phyloP scores from a whole-genome alignment of 1,140 invertebrate species.

The Charaxes varanes region DNA sequence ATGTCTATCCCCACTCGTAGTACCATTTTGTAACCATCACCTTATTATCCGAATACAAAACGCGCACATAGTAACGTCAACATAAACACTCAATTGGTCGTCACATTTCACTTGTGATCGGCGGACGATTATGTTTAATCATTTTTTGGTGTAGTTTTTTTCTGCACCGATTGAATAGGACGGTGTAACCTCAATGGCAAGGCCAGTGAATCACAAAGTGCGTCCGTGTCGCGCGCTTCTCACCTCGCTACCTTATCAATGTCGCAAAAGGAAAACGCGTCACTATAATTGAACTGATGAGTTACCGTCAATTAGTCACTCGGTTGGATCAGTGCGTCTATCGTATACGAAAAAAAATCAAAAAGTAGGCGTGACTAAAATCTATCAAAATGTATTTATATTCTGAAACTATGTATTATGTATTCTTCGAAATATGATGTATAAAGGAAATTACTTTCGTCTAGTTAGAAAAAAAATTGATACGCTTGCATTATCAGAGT shows the following conservation, averaged over 20 bases:
- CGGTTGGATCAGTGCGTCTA: not conserved
- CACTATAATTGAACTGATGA: constrained; percentile 10
- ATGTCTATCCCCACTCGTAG: not conserved
- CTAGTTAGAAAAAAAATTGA: no score
- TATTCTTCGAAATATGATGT: no score
- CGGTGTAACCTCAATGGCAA: constrained; percentile 1
- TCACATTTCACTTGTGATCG: not conserved
- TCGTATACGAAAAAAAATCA: no score
- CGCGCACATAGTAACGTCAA: constrained; percentile 2
- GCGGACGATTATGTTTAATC: not conserved
- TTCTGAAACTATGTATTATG: no score
- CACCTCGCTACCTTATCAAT: constrained; percentile 10
- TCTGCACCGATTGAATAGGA: no score
- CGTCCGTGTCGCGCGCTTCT: constrained; percentile 9
- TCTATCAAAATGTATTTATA: no score
- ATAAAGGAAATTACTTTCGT: no score
- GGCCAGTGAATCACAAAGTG: constrained; percentile 43
- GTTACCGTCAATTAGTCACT: constrained; percentile 5
- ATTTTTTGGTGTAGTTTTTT: constrained; percentile 1
- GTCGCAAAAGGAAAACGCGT: constrained; percentile 12
- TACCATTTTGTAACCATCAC: not conserved
- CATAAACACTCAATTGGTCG: not conserved
- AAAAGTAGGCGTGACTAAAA: no score
- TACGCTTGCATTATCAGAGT: no score
- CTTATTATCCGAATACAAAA: not conserved